Evolutionary conservation across 2,888 invertebrate species (phyloP), one percentile per base, ranked within the genome.

Genomic region (Diadegma fenestrale): DNA sequence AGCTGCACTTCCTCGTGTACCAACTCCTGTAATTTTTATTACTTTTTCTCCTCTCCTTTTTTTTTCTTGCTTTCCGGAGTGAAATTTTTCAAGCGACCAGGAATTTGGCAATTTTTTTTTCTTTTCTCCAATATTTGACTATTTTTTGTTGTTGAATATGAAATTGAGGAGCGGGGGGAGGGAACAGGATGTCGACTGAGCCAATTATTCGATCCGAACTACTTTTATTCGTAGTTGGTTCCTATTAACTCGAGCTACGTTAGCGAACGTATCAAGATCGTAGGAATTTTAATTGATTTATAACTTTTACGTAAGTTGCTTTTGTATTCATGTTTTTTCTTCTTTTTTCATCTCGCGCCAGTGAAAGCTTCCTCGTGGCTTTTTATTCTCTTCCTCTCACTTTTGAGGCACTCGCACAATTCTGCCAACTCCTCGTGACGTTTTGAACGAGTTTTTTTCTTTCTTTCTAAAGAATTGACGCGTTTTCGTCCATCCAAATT

Each of bases 291-390:
- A 77, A 80, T 80, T 84, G 76, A 73, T 84, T 84, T 80, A 80
- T 61, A 77, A 77, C 77, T 48, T 84, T 84, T 84, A 84, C 80
- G 80, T 84, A 84, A 84, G 80, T 73, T 77, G 66, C 80, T n/a
- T 63, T 71, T 41, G 14, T 80, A 77, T 45, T 54, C n/a, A 69
- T 84, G 45, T 69, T 73, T 72, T 73, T 75, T 54, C 54, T 68
- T 69, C 30, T 68, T 48, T 45, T 68, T 68, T 63, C 69, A 26
- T 19, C 51, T 71, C n/a, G 14, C 12, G 64, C 76, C 45, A 72
- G 84, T 84, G 84, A 84, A 84, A 84, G 84, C 84, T 80, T 80
- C 75, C 75, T 76, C 48, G 84, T 71, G 45, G 78, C 73, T 84
- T 71, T 45, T 54, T 45, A 61, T 33, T 73, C 43, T 33, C 45